Conservation (phyloP, 37 sponge, comb jelly and placozoan species). For the Petrosia ficiformis region DNA sequence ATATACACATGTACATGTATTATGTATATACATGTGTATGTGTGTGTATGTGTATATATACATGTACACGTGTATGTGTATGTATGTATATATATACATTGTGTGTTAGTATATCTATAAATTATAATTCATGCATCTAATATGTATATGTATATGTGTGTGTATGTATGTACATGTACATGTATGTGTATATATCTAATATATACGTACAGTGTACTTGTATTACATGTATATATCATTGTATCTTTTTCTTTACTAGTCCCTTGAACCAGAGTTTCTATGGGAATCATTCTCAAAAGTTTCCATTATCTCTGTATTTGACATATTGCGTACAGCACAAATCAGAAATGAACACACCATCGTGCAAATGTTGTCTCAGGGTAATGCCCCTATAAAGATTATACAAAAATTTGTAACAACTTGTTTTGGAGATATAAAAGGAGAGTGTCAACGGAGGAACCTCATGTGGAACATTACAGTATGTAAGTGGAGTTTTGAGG, state of each 20-base stretch:
- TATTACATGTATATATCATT: background rate
- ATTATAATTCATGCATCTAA: too few species aligned
- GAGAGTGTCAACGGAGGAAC: background rate
- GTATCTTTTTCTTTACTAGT: background rate
- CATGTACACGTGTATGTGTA: too few species aligned
- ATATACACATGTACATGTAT: too few species aligned
- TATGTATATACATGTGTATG: too few species aligned
- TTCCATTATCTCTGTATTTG: constrained; percentile 32
- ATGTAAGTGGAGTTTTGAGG: constrained; percentile 37
- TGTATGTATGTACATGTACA: too few species aligned
- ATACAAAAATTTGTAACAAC: constrained; percentile 32
- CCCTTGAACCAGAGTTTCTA: too few species aligned
- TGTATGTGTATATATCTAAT: too few species aligned
- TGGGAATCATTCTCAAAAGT: constrained; percentile 50
- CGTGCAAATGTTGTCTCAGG: background rate
- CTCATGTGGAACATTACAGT: constrained; percentile 37
- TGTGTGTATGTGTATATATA: too few species aligned
- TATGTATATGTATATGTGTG: too few species aligned
- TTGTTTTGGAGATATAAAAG: constrained; percentile 23
- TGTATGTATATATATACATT: too few species aligned
- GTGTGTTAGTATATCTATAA: too few species aligned
- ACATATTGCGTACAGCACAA: constrained; percentile 39
- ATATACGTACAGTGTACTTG: too few species aligned
- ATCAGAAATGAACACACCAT: constrained; percentile 27
- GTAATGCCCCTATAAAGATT: background rate